Percentiles rank a stretch among this genome's conserved stretches.
Evolutionary conservation across 2,113 vertebrate species (phyloP).

Genomic region (Gnathonemus echidnorhynchus): DNA sequence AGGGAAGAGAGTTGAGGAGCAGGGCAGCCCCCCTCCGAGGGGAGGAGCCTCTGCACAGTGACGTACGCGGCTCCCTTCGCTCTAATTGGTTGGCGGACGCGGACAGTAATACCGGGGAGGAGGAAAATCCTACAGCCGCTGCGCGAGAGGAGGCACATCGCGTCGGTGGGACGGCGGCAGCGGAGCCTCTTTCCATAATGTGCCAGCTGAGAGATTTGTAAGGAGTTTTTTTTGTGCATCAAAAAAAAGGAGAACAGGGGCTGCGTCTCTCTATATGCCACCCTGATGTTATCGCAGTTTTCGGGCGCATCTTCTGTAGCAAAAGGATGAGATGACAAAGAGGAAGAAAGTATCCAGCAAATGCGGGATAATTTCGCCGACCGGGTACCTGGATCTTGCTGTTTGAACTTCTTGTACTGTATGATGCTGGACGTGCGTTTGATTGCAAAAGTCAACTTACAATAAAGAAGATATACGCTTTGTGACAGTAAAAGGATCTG

Average conservation of each 20-base stretch:
- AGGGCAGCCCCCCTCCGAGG: constrained; percentile 12
- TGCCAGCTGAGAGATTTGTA: not conserved
- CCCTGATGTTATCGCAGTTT: not conserved
- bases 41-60: constrained; percentile 30
- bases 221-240: not conserved
- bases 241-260: not conserved
- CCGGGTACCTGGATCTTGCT: constrained; percentile 22
- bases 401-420: constrained; percentile 12
- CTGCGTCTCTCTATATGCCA: not conserved
- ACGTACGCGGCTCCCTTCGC: constrained; percentile 18
- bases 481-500: not conserved
- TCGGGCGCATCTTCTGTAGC: not conserved
- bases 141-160: not conserved
- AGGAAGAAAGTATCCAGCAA: constrained; percentile 18
- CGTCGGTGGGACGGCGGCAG: not conserved
- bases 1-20: constrained; percentile 24
- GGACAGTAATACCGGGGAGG: constrained; percentile 17
- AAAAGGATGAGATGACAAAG: constrained; percentile 27
- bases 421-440: not conserved
- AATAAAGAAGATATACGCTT: not conserved
- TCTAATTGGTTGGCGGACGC: constrained; percentile 37
- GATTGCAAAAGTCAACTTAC: not conserved
- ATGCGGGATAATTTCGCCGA: constrained; percentile 23
- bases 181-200: not conserved
- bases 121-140: not conserved